phyloP scores from a whole-genome alignment of 1,140 invertebrate genomes.

The Mercenaria mercenaria region DNA sequence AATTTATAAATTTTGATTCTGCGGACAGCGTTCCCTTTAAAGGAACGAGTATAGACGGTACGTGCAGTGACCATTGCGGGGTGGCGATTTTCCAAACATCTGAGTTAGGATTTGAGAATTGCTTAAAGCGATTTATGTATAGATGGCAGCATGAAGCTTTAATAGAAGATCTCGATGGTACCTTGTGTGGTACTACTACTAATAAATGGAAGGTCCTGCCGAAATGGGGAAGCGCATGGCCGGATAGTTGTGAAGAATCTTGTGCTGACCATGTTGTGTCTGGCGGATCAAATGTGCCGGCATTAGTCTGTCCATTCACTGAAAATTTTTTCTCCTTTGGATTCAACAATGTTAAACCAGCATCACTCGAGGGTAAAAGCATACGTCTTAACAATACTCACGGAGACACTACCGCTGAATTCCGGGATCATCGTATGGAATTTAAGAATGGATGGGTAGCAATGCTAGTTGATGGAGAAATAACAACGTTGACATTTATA shows the following conservation, averaged over 20 bases:
- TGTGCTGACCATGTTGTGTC: conserved; percentile 26
- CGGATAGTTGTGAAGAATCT: conserved; percentile 36
- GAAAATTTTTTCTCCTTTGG: conserved; percentile 77
- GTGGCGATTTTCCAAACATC: conserved; percentile 67
- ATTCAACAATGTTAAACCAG: conserved; percentile 74
- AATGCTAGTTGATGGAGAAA: conserved; percentile 67
- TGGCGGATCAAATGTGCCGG: conserved; percentile 45
- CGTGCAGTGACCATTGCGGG: conserved; percentile 73
- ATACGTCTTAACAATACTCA: conserved; percentile 70
- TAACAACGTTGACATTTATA: conserved; percentile 72
- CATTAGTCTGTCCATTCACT: conserved; percentile 66
- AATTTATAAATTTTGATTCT: conserved; percentile 76
- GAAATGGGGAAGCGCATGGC: conserved; percentile 57
- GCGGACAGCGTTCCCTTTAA: conserved; percentile 47
- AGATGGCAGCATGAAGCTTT: conserved; percentile 78
- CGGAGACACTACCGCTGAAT: conserved; percentile 64
- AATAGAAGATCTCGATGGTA: conserved; percentile 76
- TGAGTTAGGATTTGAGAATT: conserved; percentile 71
- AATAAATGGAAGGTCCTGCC: conserved; percentile 64
- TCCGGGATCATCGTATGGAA: conserved; percentile 70
- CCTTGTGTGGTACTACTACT: conserved; percentile 67
- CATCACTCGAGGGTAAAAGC: conserved; percentile 70
- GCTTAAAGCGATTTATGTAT: conserved; percentile 65
- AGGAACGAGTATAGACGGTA: conserved; percentile 74
- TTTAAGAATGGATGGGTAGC: conserved; percentile 77